These are phyloP conservation scores for Scaptomyza graminum DNA, from an alignment of 1,140 invertebrate genomes.

Conservation along the genomic window DNA sequence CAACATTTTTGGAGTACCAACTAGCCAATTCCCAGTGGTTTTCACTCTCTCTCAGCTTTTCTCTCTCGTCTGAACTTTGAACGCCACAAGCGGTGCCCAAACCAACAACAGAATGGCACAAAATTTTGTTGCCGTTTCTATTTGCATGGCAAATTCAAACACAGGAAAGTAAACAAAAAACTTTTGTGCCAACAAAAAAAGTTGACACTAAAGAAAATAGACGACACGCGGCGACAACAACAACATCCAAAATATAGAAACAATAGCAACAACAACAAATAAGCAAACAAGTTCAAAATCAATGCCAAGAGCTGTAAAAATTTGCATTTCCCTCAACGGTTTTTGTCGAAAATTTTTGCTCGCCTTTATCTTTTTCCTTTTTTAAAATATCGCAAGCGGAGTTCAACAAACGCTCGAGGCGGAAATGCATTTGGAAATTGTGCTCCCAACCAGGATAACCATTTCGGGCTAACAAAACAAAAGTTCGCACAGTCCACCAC, in stretches of 20 bases:
- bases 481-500: conserved; percentile 32
- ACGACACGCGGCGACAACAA: conserved; percentile 26
- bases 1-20: conserved; percentile 10
- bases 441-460: conserved; percentile 37
- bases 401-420: conserved; percentile 71
- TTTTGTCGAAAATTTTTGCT: conserved; percentile 56
- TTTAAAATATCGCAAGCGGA: conserved; percentile 61
- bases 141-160: conserved; percentile 75
- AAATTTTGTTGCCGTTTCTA: conserved; percentile 55
- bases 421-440: conserved; percentile 67
- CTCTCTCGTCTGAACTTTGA: conserved; percentile 29
- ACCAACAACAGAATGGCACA: conserved; percentile 28
- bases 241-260: conserved; percentile 8
- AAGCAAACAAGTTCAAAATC: conserved; percentile 65
- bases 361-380: conserved; percentile 30
- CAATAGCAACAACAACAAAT: conserved; percentile 19
- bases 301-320: conserved; percentile 75
- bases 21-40: conserved; percentile 36
- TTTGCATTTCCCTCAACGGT: conserved; percentile 70
- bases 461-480: conserved; percentile 42
- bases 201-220: conserved; percentile 64
- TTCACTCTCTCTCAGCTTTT: neutral
- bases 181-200: conserved; percentile 58
- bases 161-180: conserved; percentile 68
- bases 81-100: conserved; percentile 16